phyloP scores from a whole-genome alignment of 2,888 invertebrate species.

The Drosophila affinis region DNA sequence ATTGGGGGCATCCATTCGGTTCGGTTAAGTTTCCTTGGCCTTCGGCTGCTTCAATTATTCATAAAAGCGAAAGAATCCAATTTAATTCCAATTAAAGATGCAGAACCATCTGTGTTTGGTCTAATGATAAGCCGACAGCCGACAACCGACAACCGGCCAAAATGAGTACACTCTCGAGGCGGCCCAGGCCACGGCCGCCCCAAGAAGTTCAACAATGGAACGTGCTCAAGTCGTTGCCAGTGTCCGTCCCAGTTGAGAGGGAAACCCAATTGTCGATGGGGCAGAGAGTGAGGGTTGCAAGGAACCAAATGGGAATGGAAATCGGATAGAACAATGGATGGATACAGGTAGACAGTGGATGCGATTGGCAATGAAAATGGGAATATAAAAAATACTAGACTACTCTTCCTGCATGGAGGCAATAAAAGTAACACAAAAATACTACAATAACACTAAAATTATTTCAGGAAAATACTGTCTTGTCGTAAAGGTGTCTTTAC shows the following conservation, averaged over 20 bases:
- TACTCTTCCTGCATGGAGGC: too few relatives aligned
- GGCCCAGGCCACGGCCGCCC: constrained; percentile 10
- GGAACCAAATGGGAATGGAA: background rate
- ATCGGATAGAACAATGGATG: background rate
- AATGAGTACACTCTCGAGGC: constrained; percentile 10
- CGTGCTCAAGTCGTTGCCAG: constrained; percentile 68
- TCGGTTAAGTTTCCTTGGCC: constrained; percentile 36
- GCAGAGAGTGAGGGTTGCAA: background rate
- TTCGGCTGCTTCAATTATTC: constrained; percentile 65
- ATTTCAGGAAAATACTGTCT: too few relatives aligned
- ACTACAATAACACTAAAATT: too few relatives aligned
- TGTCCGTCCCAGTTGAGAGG: constrained; percentile 17
- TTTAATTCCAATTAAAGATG: constrained; percentile 77
- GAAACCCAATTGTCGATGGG: constrained; percentile 7
- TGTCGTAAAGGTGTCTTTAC: too few relatives aligned
- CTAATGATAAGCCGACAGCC: constrained; percentile 62
- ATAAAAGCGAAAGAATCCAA: constrained; percentile 54
- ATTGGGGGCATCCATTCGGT: constrained; percentile 3
- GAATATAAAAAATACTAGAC: too few relatives aligned
- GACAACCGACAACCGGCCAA: constrained; percentile 22
- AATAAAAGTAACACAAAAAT: too few relatives aligned
- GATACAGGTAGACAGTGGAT: background rate
- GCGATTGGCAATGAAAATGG: background rate
- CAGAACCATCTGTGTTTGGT: constrained; percentile 63
- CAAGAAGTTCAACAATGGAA: constrained; percentile 39